Evolutionary conservation across 2,113 vertebrate species (phyloP).

Genomic region (Aphelocoma coerulescens): DNA sequence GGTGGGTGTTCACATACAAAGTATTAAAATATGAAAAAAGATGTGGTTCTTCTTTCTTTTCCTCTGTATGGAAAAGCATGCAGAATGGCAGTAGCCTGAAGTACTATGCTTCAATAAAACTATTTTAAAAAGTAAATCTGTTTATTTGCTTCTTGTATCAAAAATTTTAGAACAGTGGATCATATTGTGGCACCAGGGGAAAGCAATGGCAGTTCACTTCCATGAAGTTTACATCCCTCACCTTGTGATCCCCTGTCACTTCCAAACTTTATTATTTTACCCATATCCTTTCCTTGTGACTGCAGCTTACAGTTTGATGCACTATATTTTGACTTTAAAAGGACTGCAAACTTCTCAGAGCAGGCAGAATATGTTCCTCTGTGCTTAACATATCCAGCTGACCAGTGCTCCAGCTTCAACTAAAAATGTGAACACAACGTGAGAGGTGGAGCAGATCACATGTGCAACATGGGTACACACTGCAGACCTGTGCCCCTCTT

Average conservation of each 20-base stretch:
- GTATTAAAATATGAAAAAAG: background rate
- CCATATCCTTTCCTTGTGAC: background rate
- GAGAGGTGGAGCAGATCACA: background rate
- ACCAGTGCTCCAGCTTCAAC: background rate
- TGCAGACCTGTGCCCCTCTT: background rate
- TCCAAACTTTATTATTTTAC: background rate
- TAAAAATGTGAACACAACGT: background rate
- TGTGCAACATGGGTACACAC: background rate
- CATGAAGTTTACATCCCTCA: background rate
- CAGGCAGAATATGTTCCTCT: background rate
- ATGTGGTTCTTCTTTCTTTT: background rate
- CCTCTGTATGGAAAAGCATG: background rate
- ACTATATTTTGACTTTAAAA: background rate
- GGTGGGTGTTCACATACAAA: background rate
- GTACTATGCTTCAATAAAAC: background rate
- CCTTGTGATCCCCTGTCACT: background rate
- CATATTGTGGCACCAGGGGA: background rate
- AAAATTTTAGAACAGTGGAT: background rate
- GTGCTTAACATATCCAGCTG: background rate
- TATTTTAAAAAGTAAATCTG: background rate
- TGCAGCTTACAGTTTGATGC: background rate
- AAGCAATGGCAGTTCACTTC: background rate
- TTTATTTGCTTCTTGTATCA: background rate
- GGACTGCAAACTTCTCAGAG: background rate
- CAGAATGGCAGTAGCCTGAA: background rate